Evolutionary conservation across 2,888 invertebrate species (phyloP).

Genomic region (Congeria kusceri): DNA sequence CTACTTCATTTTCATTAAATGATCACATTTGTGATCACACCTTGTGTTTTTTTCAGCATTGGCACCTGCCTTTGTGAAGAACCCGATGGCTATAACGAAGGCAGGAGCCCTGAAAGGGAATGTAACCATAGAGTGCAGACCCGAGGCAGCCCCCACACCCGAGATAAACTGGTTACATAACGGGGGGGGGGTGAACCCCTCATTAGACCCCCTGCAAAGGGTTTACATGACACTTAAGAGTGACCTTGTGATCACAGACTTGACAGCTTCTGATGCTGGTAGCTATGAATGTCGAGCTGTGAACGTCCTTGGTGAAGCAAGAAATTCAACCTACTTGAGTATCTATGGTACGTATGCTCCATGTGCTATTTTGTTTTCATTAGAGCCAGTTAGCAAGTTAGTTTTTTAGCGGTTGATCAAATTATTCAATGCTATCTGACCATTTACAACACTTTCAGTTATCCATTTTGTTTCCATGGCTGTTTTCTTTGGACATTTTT

Average conservation of each 20-base stretch:
- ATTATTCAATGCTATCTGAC: too few relatives aligned
- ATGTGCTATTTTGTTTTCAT: too few relatives aligned
- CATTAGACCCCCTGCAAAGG: constrained; percentile 27
- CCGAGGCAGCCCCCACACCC: constrained; percentile 95
- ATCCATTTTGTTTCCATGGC: too few relatives aligned
- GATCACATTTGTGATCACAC: too few relatives aligned
- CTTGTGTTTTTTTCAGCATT: constrained; percentile 83
- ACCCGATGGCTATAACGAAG: constrained; percentile 92
- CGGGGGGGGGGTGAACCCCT: constrained; percentile 85
- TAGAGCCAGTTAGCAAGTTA: too few relatives aligned
- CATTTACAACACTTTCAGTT: too few relatives aligned
- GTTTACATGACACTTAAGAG: constrained; percentile 59
- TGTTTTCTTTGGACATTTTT: too few relatives aligned
- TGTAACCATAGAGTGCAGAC: constrained; percentile 94
- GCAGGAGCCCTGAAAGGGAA: constrained; percentile 97
- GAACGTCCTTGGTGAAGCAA: constrained; percentile 74
- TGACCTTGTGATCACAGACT: constrained; percentile 89
- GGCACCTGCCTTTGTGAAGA: constrained; percentile 95
- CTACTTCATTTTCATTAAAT: too few relatives aligned
- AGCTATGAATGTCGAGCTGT: constrained; percentile 78
- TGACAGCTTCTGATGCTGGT: constrained; percentile 72
- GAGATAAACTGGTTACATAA: constrained; percentile 95
- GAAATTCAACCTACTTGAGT: constrained; percentile 68
- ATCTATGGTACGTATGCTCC: constrained; percentile 71
- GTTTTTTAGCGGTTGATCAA: too few relatives aligned